Conservation (phyloP, 2,797 vertebrate species). For the Pseudomugil tenellus region DNA sequence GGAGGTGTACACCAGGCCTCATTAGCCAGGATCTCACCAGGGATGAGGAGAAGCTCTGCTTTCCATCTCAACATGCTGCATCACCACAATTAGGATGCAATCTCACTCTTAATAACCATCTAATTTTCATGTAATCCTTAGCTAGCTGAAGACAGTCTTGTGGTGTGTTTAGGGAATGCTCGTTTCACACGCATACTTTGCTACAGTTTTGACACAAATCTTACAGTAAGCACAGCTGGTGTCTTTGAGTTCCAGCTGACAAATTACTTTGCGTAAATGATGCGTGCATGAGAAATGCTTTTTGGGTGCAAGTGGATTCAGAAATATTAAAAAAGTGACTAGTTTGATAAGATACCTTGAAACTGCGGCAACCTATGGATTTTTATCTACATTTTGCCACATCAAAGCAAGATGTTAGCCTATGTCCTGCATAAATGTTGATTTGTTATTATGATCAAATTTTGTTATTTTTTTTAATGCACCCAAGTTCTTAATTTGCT, state of each 20-base stretch:
- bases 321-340: slow-evolving; percentile 9
- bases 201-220: slow-evolving; percentile 45
- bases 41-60: slow-evolving; percentile 39
- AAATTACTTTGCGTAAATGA: slow-evolving; percentile 22
- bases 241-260: slow-evolving; percentile 24
- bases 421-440: neutral
- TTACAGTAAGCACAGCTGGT: slow-evolving; percentile 31
- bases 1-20: slow-evolving; percentile 66
- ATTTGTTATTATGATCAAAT: neutral
- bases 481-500: too few relatives aligned
- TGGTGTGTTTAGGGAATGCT: slow-evolving; percentile 14
- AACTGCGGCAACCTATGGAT: neutral
- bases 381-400: neutral
- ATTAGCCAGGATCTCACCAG: slow-evolving; percentile 62
- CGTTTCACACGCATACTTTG: slow-evolving; percentile 7
- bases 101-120: slow-evolving; percentile 46
- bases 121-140: slow-evolving; percentile 47
- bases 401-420: neutral
- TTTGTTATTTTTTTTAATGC: too few relatives aligned
- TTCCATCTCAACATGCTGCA: slow-evolving; percentile 58
- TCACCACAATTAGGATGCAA: slow-evolving; percentile 54
- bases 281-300: slow-evolving; percentile 1
- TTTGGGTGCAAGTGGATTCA: slow-evolving; percentile 6
- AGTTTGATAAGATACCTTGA: slow-evolving; percentile 1
- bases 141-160: slow-evolving; percentile 13